A percentile compares a stretch with the other conserved stretches of the same genome.
These are phyloP conservation scores for Terrapene triunguis DNA, from an alignment of 2,113 vertebrate species.

Conservation along the genomic window DNA sequence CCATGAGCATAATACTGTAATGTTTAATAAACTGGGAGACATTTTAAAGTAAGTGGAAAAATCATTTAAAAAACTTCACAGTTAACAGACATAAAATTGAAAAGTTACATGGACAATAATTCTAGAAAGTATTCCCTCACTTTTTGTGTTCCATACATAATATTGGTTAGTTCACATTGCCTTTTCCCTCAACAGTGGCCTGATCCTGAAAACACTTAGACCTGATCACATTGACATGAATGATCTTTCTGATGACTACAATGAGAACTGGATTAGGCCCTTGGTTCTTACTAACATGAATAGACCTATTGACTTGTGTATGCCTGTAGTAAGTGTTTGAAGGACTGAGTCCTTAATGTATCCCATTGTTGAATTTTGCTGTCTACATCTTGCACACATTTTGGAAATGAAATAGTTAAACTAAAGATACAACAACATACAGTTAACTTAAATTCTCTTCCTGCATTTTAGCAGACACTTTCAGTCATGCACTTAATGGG, in stretches of 20 bases:
- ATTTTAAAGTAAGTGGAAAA: constrained; percentile 1
- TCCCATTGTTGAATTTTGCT: background rate
- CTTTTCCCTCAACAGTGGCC: background rate
- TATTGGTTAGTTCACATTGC: background rate
- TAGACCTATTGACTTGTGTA: background rate
- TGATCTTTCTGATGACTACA: background rate
- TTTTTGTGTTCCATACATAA: background rate
- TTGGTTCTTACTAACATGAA: constrained; percentile 1
- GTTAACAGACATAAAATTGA: background rate
- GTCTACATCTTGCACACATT: background rate
- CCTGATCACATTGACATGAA: background rate
- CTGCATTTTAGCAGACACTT: constrained; percentile 43
- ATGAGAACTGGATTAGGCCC: background rate
- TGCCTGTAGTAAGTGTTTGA: background rate
- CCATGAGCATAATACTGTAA: background rate
- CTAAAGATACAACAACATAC: background rate
- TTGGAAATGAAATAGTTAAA: constrained; percentile 44
- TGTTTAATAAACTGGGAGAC: background rate
- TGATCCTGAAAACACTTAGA: background rate
- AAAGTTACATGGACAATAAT: background rate
- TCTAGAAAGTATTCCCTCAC: background rate
- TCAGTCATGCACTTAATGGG: constrained; percentile 3
- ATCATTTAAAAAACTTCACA: background rate
- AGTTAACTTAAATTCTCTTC: background rate
- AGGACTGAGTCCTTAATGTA: background rate